Evolutionary conservation across 1,140 invertebrate genomes (phyloP).

Genomic region (Marisa cornuarietis): DNA sequence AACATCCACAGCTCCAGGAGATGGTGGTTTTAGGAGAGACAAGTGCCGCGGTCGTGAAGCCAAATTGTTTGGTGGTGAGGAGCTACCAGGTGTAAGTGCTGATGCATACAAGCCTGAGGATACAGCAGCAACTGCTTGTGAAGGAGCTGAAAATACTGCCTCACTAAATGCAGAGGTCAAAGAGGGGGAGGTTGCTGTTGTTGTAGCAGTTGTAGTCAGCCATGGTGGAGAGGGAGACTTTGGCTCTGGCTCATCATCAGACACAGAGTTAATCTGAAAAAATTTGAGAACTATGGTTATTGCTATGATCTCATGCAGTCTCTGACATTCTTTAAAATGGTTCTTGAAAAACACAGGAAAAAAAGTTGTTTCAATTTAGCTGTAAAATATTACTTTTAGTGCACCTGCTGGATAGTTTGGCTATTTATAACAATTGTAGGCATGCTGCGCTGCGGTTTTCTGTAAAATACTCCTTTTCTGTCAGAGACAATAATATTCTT

Average conservation of each 20-base stretch:
- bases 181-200: neutral
- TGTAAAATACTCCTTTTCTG: too few relatives aligned
- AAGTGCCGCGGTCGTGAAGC: slow-evolving; percentile 25
- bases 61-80: neutral
- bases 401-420: too few relatives aligned
- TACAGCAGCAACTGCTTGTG: neutral
- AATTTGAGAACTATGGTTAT: too few relatives aligned
- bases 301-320: too few relatives aligned
- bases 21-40: slow-evolving; percentile 20
- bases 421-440: too few relatives aligned
- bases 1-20: neutral
- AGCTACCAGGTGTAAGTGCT: neutral
- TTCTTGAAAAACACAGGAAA: too few relatives aligned
- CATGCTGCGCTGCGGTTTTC: too few relatives aligned
- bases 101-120: neutral
- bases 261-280: slow-evolving; percentile 19
- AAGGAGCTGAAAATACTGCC: too few relatives aligned
- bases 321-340: too few relatives aligned
- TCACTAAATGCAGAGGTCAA: neutral
- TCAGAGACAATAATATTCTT: too few relatives aligned
- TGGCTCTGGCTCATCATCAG: slow-evolving; percentile 11
- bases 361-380: too few relatives aligned
- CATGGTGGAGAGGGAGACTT: neutral
- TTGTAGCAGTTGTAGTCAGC: slow-evolving; percentile 1
- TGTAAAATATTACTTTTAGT: too few relatives aligned